Conservation (phyloP, 2,113 vertebrate species). For the Stigmatopora nigra region DNA sequence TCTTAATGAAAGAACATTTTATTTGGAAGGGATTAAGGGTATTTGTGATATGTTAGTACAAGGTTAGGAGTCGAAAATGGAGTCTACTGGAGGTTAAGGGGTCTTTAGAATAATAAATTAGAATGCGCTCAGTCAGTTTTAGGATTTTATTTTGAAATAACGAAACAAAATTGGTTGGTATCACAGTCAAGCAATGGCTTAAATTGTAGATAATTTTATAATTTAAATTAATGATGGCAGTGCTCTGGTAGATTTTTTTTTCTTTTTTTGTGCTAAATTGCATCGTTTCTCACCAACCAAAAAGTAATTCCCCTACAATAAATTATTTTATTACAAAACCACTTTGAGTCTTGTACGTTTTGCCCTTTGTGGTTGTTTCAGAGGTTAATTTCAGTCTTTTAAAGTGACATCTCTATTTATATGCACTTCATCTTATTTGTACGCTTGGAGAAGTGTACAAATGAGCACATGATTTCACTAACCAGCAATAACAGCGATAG, state of each 20-base stretch:
- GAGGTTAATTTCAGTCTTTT: background rate
- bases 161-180: background rate
- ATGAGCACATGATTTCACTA: too few relatives aligned
- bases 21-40: background rate
- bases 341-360: background rate
- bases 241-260: background rate
- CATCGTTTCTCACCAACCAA: background rate
- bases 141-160: background rate
- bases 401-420: background rate
- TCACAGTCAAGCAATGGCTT: background rate
- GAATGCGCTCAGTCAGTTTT: background rate
- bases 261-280: background rate
- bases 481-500: too few relatives aligned
- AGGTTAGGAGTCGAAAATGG: background rate
- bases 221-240: background rate
- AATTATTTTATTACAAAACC: constrained; percentile 2
- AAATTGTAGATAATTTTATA: background rate
- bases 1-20: background rate
- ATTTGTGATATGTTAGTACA: too few relatives aligned
- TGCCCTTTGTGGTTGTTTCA: background rate
- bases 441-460: too few relatives aligned
- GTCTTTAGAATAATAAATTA: background rate
- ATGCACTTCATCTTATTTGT: too few relatives aligned
- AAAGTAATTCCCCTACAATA: background rate
- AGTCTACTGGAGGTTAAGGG: background rate